phyloP scores from a whole-genome alignment of 1,140 invertebrate species.

The Drosophila simulans region DNA sequence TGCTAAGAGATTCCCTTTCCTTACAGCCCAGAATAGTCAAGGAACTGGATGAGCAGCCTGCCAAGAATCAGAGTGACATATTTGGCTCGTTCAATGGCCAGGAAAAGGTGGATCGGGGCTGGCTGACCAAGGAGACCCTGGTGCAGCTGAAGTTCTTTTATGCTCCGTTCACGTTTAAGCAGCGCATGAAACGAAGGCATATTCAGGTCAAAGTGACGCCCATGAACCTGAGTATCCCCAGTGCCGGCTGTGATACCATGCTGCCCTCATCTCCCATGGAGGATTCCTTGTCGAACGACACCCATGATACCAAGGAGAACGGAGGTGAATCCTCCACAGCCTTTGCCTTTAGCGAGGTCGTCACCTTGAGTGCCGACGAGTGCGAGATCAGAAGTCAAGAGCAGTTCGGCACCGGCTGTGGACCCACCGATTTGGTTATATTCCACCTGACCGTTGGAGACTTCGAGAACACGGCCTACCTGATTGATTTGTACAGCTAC shows the following conservation, averaged over 20 bases:
- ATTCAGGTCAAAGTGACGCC: constrained; percentile 92
- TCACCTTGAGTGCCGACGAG: constrained; percentile 87
- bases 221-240: constrained; percentile 88
- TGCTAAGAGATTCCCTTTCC: not conserved
- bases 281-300: constrained; percentile 87
- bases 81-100: constrained; percentile 87
- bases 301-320: constrained; percentile 85
- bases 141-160: constrained; percentile 95
- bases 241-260: constrained; percentile 56
- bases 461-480: constrained; percentile 90
- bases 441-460: constrained; percentile 92
- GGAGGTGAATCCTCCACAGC: constrained; percentile 85
- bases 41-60: constrained; percentile 68
- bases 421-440: constrained; percentile 90
- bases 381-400: constrained; percentile 89
- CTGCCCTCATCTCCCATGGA: constrained; percentile 81
- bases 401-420: constrained; percentile 93
- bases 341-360: constrained; percentile 87
- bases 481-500: constrained; percentile 88
- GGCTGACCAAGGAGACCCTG: constrained; percentile 94
- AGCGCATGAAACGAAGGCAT: constrained; percentile 89
- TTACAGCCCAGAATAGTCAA: constrained; percentile 86
- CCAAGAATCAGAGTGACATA: constrained; percentile 84
- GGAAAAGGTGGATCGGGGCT: constrained; percentile 90
- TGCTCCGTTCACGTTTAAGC: constrained; percentile 93